A percentile compares a stretch with the other conserved stretches of the same genome.
phyloP scores from a whole-genome alignment of 2,797 vertebrate genomes.

The Trematomus bernacchii region DNA sequence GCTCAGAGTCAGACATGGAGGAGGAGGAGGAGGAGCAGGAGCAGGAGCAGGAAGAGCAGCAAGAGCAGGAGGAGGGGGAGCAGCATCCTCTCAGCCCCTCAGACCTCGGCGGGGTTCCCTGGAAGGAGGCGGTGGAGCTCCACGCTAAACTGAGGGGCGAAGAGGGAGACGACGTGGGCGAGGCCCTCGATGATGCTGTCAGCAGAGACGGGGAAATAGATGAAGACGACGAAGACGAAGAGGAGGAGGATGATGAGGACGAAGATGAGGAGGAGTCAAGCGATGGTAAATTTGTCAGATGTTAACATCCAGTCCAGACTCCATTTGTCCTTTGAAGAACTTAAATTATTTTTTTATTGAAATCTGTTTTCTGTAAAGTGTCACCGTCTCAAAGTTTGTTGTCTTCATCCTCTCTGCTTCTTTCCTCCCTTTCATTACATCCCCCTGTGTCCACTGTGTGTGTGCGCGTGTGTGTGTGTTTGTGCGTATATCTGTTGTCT shows the following conservation, averaged over 20 bases:
- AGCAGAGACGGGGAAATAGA: constrained; percentile 72
- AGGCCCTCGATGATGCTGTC: constrained; percentile 69
- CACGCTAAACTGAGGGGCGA: constrained; percentile 91
- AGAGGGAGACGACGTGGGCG: constrained; percentile 74
- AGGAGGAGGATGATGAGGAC: constrained; percentile 80
- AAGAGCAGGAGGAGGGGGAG: constrained; percentile 81
- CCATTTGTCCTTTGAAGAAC: constrained; percentile 21
- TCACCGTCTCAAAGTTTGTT: constrained; percentile 40
- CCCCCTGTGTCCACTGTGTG: constrained; percentile 43
- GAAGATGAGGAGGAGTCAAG: constrained; percentile 91
- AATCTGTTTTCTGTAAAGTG: constrained; percentile 37
- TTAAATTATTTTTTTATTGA: not conserved
- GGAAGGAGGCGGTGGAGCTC: constrained; percentile 95
- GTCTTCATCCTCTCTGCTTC: constrained; percentile 59
- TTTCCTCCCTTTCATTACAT: constrained; percentile 43
- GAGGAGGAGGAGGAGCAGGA: constrained; percentile 88
- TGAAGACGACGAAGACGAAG: constrained; percentile 81
- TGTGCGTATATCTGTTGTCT: constrained; percentile 64
- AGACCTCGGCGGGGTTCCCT: constrained; percentile 94
- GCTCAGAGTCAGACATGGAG: constrained; percentile 95
- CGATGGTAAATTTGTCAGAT: constrained; percentile 86
- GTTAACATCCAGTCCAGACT: constrained; percentile 22
- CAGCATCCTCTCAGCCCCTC: constrained; percentile 82
- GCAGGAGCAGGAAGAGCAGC: too few species aligned
- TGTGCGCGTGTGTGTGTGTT: not conserved